Conservation (phyloP, 2,888 invertebrate genomes). For the Ceriagrion tenellum region DNA sequence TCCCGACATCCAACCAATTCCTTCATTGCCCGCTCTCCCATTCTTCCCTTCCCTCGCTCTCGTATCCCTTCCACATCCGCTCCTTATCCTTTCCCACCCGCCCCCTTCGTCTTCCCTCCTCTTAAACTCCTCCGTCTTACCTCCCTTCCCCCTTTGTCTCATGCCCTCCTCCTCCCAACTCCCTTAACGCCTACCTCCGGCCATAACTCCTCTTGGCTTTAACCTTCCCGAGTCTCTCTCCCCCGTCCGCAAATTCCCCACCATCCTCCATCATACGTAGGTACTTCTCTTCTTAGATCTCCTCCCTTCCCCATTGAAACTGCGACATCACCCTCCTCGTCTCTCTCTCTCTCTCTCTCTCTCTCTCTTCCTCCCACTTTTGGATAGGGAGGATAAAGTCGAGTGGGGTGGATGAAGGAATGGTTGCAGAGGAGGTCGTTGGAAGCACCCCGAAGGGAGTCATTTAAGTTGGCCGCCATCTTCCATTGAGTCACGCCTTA, state of each 20-base stretch:
- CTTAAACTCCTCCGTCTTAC: neutral
- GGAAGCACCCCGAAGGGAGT: constrained; percentile 48
- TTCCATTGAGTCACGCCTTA: constrained; percentile 68
- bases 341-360: constrained; percentile 41
- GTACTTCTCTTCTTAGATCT: too few species aligned
- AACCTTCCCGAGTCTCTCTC: neutral
- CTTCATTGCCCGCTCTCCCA: neutral
- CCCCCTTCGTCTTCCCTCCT: too few species aligned
- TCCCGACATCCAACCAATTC: neutral
- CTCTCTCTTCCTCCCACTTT: constrained; percentile 33
- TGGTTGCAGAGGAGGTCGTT: neutral
- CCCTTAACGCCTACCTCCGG: neutral
- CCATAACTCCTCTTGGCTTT: constrained; percentile 5
- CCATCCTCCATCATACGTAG: neutral
- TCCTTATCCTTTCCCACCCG: neutral
- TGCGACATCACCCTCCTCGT: constrained; percentile 14
- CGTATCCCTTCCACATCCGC: neutral
- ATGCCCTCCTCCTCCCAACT: neutral
- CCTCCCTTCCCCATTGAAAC: neutral
- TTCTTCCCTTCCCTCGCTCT: neutral
- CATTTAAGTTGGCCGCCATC: constrained; percentile 59
- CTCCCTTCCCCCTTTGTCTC: constrained; percentile 20
- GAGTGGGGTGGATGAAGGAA: neutral
- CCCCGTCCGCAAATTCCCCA: neutral
- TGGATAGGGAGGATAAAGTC: neutral